Evolutionary conservation across 2,113 vertebrate genomes (phyloP).

Genomic region (Pomatostomus ruficeps): DNA sequence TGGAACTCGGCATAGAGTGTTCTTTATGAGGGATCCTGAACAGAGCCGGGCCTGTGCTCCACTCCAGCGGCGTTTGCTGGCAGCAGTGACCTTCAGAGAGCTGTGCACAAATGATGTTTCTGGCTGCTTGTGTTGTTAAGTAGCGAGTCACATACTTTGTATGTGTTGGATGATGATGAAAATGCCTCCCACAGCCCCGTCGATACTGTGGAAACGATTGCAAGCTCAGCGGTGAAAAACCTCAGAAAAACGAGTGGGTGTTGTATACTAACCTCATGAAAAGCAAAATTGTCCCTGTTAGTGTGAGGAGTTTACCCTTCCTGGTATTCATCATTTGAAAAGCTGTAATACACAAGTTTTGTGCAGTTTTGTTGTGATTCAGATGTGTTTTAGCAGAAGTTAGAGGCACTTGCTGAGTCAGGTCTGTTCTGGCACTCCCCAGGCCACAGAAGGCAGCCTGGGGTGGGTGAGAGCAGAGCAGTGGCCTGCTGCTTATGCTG

Average conservation of each 20-base stretch:
- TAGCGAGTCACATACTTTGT: not conserved
- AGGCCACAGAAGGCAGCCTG: not conserved
- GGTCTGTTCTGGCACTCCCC: not conserved
- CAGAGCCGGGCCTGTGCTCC: constrained; percentile 25
- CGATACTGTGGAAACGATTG: not conserved
- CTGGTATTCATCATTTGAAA: not conserved
- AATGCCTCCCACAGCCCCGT: not conserved
- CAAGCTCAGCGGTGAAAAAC: not conserved
- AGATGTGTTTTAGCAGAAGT: not conserved
- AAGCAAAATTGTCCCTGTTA: not conserved
- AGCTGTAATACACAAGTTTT: not conserved
- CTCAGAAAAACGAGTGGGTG: not conserved
- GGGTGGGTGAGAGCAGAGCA: not conserved
- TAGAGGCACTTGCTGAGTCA: not conserved
- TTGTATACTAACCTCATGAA: not conserved
- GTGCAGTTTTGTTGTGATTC: not conserved
- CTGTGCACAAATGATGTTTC: not conserved
- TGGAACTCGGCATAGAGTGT: not conserved
- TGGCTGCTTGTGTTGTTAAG: not conserved
- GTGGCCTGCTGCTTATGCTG: not conserved
- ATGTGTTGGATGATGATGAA: not conserved
- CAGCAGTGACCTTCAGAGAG: not conserved
- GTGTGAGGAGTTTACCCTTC: not conserved
- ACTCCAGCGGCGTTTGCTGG: not conserved
- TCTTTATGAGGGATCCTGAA: not conserved